A percentile compares a stretch with the other conserved stretches of the same genome.
phyloP scores from a whole-genome alignment of 2,888 invertebrate genomes.

The Stenolophus ochropezus region DNA sequence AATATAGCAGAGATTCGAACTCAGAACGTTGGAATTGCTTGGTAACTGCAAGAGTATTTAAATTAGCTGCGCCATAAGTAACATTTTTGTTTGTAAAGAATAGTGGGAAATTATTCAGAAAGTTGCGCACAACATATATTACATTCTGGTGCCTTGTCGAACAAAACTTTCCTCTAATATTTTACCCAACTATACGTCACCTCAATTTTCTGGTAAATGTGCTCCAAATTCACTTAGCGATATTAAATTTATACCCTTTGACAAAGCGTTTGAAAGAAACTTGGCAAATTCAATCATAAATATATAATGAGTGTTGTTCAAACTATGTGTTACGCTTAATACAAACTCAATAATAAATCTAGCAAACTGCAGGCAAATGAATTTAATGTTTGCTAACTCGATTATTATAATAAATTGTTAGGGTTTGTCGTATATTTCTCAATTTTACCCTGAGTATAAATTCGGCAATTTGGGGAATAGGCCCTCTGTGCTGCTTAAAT shows the following conservation, averaged over 20 bases:
- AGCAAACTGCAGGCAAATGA: neutral
- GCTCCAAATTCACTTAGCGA: constrained; percentile 7
- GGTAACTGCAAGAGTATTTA: too few species aligned
- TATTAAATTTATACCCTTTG: constrained; percentile 15
- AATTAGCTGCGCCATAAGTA: neutral
- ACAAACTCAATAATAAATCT: constrained; percentile 9
- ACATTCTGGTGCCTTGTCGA: neutral
- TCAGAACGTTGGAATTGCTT: too few species aligned
- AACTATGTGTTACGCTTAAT: neutral
- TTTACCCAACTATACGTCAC: neutral
- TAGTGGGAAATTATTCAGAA: constrained; percentile 1
- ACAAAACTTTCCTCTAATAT: constrained; percentile 14
- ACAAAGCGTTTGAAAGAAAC: neutral
- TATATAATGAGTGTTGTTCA: neutral
- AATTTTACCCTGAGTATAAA: constrained; percentile 5
- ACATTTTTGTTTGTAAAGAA: neutral
- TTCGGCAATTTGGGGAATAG: constrained; percentile 2
- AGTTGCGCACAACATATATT: constrained; percentile 1
- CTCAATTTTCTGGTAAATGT: constrained; percentile 22
- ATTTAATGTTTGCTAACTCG: constrained; percentile 15
- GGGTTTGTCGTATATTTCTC: neutral
- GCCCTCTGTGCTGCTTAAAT: constrained; percentile 13
- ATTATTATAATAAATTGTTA: constrained; percentile 6
- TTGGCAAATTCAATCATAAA: constrained; percentile 8
- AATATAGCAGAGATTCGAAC: too few species aligned